phyloP scores from a whole-genome alignment of 2,797 vertebrate genomes.

The Gambelia wislizenii region DNA sequence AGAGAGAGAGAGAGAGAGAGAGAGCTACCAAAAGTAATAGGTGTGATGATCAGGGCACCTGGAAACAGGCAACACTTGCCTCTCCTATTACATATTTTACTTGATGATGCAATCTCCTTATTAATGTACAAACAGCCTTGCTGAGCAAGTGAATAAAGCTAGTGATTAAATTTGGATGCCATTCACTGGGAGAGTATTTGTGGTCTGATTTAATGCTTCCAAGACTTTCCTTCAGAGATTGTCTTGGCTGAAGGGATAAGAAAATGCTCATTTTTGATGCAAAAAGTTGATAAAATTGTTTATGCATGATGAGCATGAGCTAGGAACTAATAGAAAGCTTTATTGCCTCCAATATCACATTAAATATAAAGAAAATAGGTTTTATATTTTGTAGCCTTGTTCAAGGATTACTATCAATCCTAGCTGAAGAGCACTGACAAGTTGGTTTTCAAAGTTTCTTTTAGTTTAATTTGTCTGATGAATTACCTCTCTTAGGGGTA shows the following conservation, averaged over 20 bases:
- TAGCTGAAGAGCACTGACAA: neutral
- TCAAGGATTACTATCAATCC: constrained; percentile 15
- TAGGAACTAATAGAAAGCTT: constrained; percentile 20
- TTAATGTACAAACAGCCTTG: neutral
- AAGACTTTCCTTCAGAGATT: neutral
- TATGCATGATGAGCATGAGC: neutral
- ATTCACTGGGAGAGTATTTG: neutral
- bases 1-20: too few relatives aligned
- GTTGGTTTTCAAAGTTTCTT: neutral
- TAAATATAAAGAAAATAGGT: constrained; percentile 21
- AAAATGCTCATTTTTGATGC: neutral
- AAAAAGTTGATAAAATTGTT: neutral
- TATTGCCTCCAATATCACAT: neutral
- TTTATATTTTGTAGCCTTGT: neutral
- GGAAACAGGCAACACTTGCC: neutral
- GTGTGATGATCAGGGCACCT: neutral
- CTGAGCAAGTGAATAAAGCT: neutral
- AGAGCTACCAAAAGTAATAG: neutral
- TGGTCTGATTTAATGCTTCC: neutral
- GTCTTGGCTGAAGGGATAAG: neutral
- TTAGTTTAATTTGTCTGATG: neutral
- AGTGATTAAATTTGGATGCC: constrained; percentile 5
- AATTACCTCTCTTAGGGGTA: neutral
- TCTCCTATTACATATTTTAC: constrained; percentile 9
- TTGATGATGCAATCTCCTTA: neutral